These are phyloP conservation scores for Burhinus oedicnemus DNA, from an alignment of 2,113 vertebrate species.

Conservation along the genomic window DNA sequence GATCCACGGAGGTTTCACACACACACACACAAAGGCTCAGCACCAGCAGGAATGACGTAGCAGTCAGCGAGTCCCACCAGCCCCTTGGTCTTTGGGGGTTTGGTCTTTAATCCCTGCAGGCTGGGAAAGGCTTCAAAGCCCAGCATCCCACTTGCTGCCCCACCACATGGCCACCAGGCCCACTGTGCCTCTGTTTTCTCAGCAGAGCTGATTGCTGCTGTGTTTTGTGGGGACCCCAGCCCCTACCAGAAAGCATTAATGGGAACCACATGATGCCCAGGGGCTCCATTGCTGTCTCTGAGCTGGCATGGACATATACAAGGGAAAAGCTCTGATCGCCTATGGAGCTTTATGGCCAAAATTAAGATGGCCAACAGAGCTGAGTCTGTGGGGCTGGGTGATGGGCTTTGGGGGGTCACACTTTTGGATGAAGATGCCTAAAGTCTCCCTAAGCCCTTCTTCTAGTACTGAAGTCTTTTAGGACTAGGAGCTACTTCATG, in stretches of 20 bases:
- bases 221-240: not conserved
- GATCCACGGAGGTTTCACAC: not conserved
- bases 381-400: not conserved
- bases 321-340: not conserved
- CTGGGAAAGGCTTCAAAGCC: not conserved
- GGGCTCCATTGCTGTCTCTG: not conserved
- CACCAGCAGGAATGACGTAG: not conserved
- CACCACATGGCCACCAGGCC: not conserved
- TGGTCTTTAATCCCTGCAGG: not conserved
- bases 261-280: not conserved
- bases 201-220: not conserved
- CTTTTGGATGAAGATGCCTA: not conserved
- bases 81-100: not conserved
- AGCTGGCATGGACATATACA: not conserved
- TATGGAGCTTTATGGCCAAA: not conserved
- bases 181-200: not conserved
- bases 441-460: not conserved
- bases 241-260: not conserved
- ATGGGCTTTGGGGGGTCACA: not conserved
- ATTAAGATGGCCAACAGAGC: not conserved
- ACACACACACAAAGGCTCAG: not conserved
- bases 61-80: rapidly evolving
- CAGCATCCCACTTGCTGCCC: not conserved
- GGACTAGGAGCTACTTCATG: not conserved
- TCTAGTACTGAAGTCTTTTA: not conserved